phyloP scores from a whole-genome alignment of 2,113 vertebrate genomes.

The Leucoraja erinaceus region DNA sequence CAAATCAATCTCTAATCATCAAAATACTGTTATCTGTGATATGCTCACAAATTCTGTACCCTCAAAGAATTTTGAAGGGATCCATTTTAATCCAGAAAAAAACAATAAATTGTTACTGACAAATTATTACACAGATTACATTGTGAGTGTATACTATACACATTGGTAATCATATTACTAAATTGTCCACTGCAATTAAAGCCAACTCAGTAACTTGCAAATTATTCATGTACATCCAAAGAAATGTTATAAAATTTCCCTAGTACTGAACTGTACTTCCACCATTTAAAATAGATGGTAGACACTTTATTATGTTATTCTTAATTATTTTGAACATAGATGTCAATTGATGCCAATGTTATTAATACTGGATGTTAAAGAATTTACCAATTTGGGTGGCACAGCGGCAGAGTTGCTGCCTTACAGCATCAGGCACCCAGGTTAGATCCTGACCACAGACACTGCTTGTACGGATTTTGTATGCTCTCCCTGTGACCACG shows the following conservation, averaged over 20 bases:
- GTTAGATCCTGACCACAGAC: no score
- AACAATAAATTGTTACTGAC: background rate
- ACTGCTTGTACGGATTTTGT: no score
- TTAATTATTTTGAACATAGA: background rate
- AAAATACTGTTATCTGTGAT: background rate
- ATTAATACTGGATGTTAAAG: background rate
- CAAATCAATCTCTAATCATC: background rate
- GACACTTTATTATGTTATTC: background rate
- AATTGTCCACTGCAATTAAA: background rate
- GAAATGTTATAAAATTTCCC: background rate
- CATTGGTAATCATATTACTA: no score
- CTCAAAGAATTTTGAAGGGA: background rate
- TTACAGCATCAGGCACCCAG: no score
- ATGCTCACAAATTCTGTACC: background rate
- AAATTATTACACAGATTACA: background rate
- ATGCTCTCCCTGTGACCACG: no score
- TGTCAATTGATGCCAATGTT: background rate
- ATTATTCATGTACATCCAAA: background rate
- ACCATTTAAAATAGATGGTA: background rate
- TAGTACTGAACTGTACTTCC: background rate
- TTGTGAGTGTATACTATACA: background rate
- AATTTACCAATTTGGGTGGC: background rate
- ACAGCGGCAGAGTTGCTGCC: no score
- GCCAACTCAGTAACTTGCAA: background rate
- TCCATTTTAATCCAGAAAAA: no score